A percentile compares a stretch with the other conserved stretches of the same genome.
Evolutionary conservation across 1,140 invertebrate genomes (phyloP).

Genomic region (Aphelenchoides besseyi): DNA sequence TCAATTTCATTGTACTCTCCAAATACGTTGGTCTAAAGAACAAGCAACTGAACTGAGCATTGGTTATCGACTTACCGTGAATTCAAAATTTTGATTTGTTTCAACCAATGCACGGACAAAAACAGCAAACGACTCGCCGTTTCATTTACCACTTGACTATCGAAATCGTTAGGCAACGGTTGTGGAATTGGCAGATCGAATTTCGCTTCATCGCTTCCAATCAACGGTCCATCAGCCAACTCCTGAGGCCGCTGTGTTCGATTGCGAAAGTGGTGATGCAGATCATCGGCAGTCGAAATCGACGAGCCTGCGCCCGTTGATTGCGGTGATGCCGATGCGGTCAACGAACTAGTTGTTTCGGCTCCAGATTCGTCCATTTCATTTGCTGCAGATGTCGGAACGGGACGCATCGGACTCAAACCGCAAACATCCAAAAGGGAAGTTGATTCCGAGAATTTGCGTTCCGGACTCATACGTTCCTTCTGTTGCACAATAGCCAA

Average conservation of each 20-base stretch:
- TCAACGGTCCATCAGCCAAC: slow-evolving; percentile 46
- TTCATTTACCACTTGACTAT: slow-evolving; percentile 85
- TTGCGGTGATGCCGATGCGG: slow-evolving; percentile 21
- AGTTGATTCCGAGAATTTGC: slow-evolving; percentile 18
- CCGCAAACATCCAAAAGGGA: slow-evolving; percentile 18
- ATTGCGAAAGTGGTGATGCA: slow-evolving; percentile 12
- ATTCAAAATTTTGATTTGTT: slow-evolving; percentile 72
- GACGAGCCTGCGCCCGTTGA: slow-evolving; percentile 42
- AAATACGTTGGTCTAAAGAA: slow-evolving; percentile 72
- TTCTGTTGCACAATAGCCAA: slow-evolving; percentile 47
- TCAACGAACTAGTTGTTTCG: slow-evolving; percentile 22
- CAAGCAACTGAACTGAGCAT: slow-evolving; percentile 27
- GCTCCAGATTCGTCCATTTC: background rate
- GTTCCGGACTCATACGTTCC: background rate
- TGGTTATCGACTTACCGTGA: slow-evolving; percentile 66
- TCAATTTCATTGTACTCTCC: slow-evolving; percentile 76
- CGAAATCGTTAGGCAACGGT: slow-evolving; percentile 74
- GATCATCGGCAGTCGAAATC: slow-evolving; percentile 47
- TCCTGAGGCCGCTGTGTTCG: background rate
- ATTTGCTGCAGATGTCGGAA: slow-evolving; percentile 10
- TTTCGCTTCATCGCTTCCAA: slow-evolving; percentile 62
- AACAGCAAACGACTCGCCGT: slow-evolving; percentile 82
- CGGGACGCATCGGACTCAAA: background rate
- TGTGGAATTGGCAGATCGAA: slow-evolving; percentile 80
- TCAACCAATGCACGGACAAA: slow-evolving; percentile 80